Percentiles rank a stretch among this genome's conserved stretches.
Evolutionary conservation across 2,113 vertebrate species (phyloP).

Genomic region (Seriola aureovittata): DNA sequence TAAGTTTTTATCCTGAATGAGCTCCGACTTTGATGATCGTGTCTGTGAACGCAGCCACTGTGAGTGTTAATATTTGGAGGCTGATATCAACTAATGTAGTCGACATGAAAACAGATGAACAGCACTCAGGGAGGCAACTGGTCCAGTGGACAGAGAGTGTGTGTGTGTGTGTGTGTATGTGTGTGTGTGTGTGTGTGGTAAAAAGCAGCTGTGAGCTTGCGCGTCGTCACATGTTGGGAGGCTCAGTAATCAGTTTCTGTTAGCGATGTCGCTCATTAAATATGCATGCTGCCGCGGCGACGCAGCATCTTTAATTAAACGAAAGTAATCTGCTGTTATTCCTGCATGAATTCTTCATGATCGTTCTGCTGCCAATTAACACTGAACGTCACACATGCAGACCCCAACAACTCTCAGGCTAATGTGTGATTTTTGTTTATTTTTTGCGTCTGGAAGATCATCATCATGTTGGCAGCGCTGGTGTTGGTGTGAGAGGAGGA

Average conservation of each 20-base stretch:
- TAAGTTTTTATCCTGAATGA: constrained; percentile 11
- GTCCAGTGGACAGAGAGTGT: constrained; percentile 5
- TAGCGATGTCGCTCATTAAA: constrained; percentile 75
- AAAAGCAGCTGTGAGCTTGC: constrained; percentile 49
- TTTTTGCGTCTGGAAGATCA: constrained; percentile 1
- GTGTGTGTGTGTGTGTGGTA: constrained; percentile 25
- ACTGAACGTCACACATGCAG: constrained; percentile 9
- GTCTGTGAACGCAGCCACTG: background rate
- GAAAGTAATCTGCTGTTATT: constrained; percentile 75
- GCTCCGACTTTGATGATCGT: constrained; percentile 4
- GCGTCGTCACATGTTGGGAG: constrained; percentile 48
- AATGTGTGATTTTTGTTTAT: constrained; percentile 15
- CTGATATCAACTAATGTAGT: constrained; percentile 13
- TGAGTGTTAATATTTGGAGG: constrained; percentile 37
- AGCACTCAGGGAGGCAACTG: constrained; percentile 7
- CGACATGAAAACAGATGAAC: constrained; percentile 28
- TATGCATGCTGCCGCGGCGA: constrained; percentile 72
- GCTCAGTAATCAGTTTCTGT: constrained; percentile 69
- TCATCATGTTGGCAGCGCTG: background rate
- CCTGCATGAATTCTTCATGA: constrained; percentile 81
- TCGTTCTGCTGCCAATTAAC: constrained; percentile 73
- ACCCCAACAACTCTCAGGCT: background rate
- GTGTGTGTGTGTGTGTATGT: constrained; percentile 30
- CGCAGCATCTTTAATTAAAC: constrained; percentile 82
- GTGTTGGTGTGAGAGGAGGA: background rate